Conservation (phyloP, 2,888 invertebrate species). For the Leucania comma region DNA sequence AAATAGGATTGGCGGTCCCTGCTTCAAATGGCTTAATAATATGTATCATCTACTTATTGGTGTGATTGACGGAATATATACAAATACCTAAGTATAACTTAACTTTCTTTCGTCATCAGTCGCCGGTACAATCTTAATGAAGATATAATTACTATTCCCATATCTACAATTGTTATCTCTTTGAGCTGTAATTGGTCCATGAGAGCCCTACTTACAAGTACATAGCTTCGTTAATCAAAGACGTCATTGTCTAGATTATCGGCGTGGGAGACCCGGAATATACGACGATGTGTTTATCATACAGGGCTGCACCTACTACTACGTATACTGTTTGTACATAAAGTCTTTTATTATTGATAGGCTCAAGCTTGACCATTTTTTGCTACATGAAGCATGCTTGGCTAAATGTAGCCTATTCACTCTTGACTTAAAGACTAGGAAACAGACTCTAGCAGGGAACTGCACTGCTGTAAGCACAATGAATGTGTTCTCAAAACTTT, state of each 20-base stretch:
- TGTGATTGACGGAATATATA: neutral
- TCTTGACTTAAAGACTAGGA: too few species aligned
- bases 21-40: neutral
- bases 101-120: constrained; percentile 19
- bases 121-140: constrained; percentile 36
- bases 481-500: too few species aligned
- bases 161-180: constrained; percentile 58
- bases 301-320: constrained; percentile 33
- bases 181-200: constrained; percentile 56
- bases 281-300: constrained; percentile 63
- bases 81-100: constrained; percentile 7
- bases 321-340: constrained; percentile 2
- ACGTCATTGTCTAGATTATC: constrained; percentile 78
- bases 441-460: too few species aligned
- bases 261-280: constrained; percentile 81
- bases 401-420: too few species aligned
- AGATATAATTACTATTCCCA: constrained; percentile 48
- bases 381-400: too few species aligned
- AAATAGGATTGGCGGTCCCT: neutral
- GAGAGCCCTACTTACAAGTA: constrained; percentile 61
- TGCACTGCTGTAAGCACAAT: too few species aligned
- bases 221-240: constrained; percentile 68
- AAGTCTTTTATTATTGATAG: too few species aligned
- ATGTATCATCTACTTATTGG: neutral
- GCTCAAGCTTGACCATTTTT: too few species aligned